Base-by-base conservation (phyloP, 2,113 vertebrate genomes). In the Amphiprion ocellaris region DNA sequence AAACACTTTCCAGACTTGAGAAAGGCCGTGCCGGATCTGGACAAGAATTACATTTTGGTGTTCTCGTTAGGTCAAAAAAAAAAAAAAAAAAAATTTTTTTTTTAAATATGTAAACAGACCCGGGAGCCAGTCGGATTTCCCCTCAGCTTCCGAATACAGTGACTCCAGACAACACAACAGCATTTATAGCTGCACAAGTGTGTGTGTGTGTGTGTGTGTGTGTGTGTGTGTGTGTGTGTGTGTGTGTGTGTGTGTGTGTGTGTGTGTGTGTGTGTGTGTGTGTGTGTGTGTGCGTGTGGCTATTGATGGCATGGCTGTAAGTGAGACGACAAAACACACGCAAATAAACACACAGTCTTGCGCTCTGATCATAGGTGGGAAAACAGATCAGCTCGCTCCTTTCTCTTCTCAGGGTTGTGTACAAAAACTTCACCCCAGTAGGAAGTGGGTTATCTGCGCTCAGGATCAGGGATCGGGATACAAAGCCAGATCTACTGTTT, bases 371-470 rank as follows among this genome's bases (percentile, higher is more conserved):
- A 54, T 67, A 85, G 49, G 49, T 80, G 66, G 56, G 49, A 65
- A 79, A 71, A 65, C 37, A 74, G 10, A n/a, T 60, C 56, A 4
- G 14, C 69, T 56, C 47, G 8, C 49, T 53, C 67, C 39, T 71
- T 67, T 65, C 52, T 52, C 11, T 39, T 44, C 28, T 69, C 50
- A 69, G 30, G 73, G 70, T 78, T 81, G 77, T 53, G 47, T 44
- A 74, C 44, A 71, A 75, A 84, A 87, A 85, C 73, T 46, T 81
- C 64, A 75, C 62, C 55, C 63, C 17, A 64, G 62, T 68, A 60
- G 67, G 73, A 84, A 79, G 60, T 69, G 54, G 70, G 68, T 77
- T 71, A 77, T 82, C 72, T 76, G 71, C 62, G 61, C 74, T 62
- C 49, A 69, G 56, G 64, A 83, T 87, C 82, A 53, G 47, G 61